Conservation (phyloP, 2,113 vertebrate species). For the Beaufortia kweichowensis region DNA sequence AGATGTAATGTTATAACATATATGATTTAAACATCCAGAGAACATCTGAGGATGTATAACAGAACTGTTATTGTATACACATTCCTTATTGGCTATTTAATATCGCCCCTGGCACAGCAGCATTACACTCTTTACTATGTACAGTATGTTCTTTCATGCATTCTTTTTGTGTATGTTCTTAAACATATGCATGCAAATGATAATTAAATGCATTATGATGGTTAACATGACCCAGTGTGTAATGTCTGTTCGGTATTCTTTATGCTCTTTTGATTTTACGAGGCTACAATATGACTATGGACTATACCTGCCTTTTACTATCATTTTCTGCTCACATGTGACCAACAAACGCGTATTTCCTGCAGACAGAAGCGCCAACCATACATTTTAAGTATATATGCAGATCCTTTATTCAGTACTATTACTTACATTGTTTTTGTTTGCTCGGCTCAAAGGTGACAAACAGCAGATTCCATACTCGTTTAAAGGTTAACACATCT, state of each 20-base stretch:
- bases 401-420: slow-evolving; percentile 5
- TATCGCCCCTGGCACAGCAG: too few relatives aligned
- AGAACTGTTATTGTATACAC: too few relatives aligned
- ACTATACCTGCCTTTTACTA: too few relatives aligned
- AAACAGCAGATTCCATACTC: slow-evolving; percentile 65
- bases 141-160: too few relatives aligned
- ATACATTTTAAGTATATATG: neutral
- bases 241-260: neutral
- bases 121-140: neutral
- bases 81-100: too few relatives aligned
- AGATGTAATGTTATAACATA: too few relatives aligned
- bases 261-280: neutral
- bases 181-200: neutral
- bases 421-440: slow-evolving; percentile 49
- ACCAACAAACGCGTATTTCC: too few relatives aligned
- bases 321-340: too few relatives aligned
- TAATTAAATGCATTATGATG: neutral
- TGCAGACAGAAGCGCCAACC: neutral
- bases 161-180: too few relatives aligned
- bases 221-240: neutral
- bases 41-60: too few relatives aligned
- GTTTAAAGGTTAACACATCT: slow-evolving; percentile 40
- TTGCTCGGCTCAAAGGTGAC: slow-evolving; percentile 60
- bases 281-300: neutral
- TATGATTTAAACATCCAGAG: too few relatives aligned